Evolutionary conservation across 2,888 invertebrate species (phyloP), one percentile per base, ranked within the genome.

Genomic region (Agrotis clavis): DNA sequence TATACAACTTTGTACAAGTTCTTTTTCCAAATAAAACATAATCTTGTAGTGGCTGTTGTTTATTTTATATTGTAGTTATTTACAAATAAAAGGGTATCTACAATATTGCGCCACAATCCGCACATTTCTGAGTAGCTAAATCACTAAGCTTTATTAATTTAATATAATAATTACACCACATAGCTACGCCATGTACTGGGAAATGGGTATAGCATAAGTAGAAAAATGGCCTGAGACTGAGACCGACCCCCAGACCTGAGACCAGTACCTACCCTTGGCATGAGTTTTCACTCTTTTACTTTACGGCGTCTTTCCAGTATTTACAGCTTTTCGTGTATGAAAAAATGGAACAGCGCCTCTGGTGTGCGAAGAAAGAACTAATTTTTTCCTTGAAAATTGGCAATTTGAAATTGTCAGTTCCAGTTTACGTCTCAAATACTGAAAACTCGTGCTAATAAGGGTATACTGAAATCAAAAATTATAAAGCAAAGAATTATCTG

Each of bases 61-160:
- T 86, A 86, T 86, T 79, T 83, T 62, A 73, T 76, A 77, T 77
- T 72, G 59, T 74, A 79, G 66, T 71, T 83, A 86, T 86, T 78
- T 86, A 84, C 86, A 85, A 82, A 64, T 69, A 81, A 63, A 66
- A 71, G 56, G 63, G 62, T 79, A 76, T 47, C 64, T 76, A 73
- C 63, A 79, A 74, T 67, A 76, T 70, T 68, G 57, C 59, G 72
- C 77, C 73, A 79, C 63, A 73, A 59, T 64, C 45, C 62, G 54
- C 74, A 83, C 68, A 81, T 63, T 72, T 70, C 61, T 68, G 70
- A 68, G 53, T 76, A 76, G 72, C 80, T 69, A 74, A 69, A 74
- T 72, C 61, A 81, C 79, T 81, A 81, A 74, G 81, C 78, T 78
- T 81, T 60, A 66, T 63, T 59, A 50, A 62, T 47, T 62, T 66